Conservation (phyloP, 2,113 vertebrate species). For the Cervus canadensis region DNA sequence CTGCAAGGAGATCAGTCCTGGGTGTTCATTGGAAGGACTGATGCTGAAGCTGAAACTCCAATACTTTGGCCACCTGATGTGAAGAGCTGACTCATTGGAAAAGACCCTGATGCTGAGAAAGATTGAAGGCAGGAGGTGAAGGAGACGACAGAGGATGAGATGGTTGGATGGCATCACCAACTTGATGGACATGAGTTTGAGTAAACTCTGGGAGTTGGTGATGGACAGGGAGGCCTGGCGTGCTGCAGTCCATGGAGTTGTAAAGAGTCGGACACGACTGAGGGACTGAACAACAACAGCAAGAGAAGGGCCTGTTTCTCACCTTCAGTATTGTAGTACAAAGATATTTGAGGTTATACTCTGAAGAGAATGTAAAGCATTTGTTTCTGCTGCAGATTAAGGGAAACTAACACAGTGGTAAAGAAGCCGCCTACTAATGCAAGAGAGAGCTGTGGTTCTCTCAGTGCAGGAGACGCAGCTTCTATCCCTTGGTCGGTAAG, state of each 20-base stretch:
- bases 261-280: neutral
- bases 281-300: neutral
- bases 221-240: accelerated
- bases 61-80: neutral
- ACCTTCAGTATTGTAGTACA: neutral
- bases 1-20: neutral
- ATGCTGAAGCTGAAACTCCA: neutral
- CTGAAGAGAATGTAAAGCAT: neutral
- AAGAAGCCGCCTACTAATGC: neutral
- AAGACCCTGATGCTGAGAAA: neutral
- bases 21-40: neutral
- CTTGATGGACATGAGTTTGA: neutral
- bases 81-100: neutral
- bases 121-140: neutral
- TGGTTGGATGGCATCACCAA: neutral
- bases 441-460: neutral
- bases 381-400: slow-evolving; percentile 17
- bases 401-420: neutral
- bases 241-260: neutral
- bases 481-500: neutral
- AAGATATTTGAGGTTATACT: neutral
- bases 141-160: neutral
- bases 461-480: neutral
- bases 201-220: neutral
- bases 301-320: neutral